Conservation (phyloP, 2,797 vertebrate genomes). For the Anguilla megastoma region DNA sequence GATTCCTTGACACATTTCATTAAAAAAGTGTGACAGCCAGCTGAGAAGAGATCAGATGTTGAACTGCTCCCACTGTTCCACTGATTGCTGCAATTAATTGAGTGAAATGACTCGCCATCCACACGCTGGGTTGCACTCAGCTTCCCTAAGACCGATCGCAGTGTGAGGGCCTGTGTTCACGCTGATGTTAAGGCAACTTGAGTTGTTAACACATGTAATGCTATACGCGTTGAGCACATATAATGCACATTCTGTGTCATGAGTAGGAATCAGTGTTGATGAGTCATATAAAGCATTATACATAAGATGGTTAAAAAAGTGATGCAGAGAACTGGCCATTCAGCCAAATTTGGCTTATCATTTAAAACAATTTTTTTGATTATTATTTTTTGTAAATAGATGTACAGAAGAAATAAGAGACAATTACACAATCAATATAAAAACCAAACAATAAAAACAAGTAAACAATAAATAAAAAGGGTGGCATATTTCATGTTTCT, state of each 20-base stretch:
- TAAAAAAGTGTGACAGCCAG: constrained; percentile 9
- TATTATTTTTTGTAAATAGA: too few species aligned
- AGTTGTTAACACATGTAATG: neutral
- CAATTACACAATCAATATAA: too few species aligned
- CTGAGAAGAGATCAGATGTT: constrained; percentile 16
- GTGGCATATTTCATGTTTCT: neutral
- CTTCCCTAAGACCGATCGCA: neutral
- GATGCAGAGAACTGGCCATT: too few species aligned
- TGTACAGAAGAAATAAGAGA: too few species aligned
- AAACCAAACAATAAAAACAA: too few species aligned
- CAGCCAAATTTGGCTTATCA: too few species aligned
- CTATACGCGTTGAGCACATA: neutral
- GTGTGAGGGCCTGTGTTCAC: neutral
- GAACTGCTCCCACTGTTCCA: constrained; percentile 12
- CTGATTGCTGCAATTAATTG: constrained; percentile 20
- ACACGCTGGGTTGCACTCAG: neutral
- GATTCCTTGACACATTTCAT: constrained; percentile 5
- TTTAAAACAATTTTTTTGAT: too few species aligned
- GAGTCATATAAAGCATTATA: too few species aligned
- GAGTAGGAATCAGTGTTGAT: neutral
- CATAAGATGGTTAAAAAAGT: too few species aligned
- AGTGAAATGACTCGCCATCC: neutral
- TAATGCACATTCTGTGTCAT: neutral
- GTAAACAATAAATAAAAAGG: too few species aligned
- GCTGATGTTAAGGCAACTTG: neutral